Evolutionary conservation across 1,140 invertebrate genomes (phyloP).

Genomic region (Drosophila suzukii): DNA sequence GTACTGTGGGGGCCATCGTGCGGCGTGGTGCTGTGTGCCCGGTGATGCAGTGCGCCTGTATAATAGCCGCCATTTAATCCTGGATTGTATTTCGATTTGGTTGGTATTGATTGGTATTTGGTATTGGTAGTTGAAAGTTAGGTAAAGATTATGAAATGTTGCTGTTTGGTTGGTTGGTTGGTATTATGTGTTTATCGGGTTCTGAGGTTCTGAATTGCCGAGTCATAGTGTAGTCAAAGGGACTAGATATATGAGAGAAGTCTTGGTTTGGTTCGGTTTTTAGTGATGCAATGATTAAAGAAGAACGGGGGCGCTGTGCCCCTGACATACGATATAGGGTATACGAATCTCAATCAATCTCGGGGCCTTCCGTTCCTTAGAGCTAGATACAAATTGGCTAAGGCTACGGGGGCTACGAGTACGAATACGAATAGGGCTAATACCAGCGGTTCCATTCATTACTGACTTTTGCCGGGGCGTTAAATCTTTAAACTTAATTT

Average conservation of each 20-base stretch:
- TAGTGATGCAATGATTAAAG: conserved; percentile 12
- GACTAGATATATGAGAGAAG: conserved; percentile 9
- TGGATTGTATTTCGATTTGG: conserved; percentile 85
- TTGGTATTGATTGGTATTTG: conserved; percentile 70
- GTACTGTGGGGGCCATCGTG: conserved; percentile 88
- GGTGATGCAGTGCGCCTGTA: conserved; percentile 89
- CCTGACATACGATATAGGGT: neutral
- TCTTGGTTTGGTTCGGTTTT: conserved; percentile 10
- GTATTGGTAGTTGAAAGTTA: conserved; percentile 40
- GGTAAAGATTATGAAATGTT: conserved; percentile 47
- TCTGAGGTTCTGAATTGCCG: conserved; percentile 16
- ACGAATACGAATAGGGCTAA: neutral
- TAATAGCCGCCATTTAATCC: conserved; percentile 90
- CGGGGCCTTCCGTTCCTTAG: conserved; percentile 24
- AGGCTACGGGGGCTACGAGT: conserved; percentile 1
- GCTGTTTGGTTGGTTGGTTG: conserved; percentile 29
- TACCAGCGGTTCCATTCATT: conserved; percentile 24
- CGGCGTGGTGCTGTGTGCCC: conserved; percentile 91
- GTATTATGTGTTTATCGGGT: conserved; percentile 33
- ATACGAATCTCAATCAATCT: conserved; percentile 2
- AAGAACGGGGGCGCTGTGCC: conserved; percentile 31
- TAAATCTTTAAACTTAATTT: conserved; percentile 19
- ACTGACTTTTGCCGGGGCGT: conserved; percentile 28
- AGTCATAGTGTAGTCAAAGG: conserved; percentile 24
- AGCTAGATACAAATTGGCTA: conserved; percentile 33